Evolutionary conservation across 2,888 invertebrate species (phyloP).

Genomic region (Phragmatobia fuliginosa): DNA sequence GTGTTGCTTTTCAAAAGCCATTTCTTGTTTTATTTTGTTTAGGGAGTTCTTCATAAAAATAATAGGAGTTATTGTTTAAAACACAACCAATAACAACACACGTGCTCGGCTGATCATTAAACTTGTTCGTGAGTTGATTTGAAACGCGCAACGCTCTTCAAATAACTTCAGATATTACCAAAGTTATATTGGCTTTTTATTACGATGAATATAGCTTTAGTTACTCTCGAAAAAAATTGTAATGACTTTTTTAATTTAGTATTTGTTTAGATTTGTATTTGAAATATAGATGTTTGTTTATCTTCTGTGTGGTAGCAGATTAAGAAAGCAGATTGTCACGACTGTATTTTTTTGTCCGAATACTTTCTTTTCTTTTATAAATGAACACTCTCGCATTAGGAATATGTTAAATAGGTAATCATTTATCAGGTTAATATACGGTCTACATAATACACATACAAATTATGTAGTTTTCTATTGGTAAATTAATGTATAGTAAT

Average conservation of each 20-base stretch:
- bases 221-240: not conserved
- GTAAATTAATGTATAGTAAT: too few species aligned
- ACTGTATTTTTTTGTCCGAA: too few species aligned
- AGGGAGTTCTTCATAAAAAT: not conserved
- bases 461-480: too few species aligned
- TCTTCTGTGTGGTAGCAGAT: too few species aligned
- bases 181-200: slow-evolving; percentile 4
- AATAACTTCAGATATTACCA: slow-evolving; percentile 5
- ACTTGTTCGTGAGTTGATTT: not conserved
- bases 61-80: not conserved
- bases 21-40: too few species aligned
- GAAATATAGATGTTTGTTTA: not conserved
- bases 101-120: not conserved
- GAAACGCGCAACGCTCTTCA: not conserved
- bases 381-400: too few species aligned
- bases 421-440: too few species aligned
- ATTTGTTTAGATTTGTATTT: not conserved
- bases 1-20: too few species aligned
- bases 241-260: not conserved
- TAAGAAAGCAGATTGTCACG: too few species aligned
- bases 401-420: too few species aligned
- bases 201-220: not conserved
- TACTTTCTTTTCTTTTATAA: too few species aligned
- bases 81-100: not conserved
- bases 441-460: too few species aligned